These are phyloP conservation scores for Dermatophagoides farinae DNA, from an alignment of 1,140 invertebrate genomes.

Conservation along the genomic window DNA sequence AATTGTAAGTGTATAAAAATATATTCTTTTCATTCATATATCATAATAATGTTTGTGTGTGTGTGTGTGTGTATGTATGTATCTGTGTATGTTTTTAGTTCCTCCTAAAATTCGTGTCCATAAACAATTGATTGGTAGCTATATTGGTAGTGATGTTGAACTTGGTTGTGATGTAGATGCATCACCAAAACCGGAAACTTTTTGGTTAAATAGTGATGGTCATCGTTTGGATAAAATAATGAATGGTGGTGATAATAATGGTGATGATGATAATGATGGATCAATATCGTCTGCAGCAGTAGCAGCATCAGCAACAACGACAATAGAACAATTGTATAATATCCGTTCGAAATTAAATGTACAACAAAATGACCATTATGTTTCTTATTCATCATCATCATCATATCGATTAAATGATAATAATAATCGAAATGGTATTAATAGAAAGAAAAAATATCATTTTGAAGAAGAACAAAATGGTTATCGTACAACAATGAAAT, in stretches of 20 bases:
- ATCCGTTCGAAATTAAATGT: not conserved
- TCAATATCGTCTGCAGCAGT: not conserved
- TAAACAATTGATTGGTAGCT: conserved; percentile 57
- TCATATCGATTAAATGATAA: not conserved
- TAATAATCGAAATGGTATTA: not conserved
- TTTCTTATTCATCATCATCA: not conserved
- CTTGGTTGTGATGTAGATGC: conserved; percentile 63
- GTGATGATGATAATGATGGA: not conserved
- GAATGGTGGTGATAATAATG: not conserved
- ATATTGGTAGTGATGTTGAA: conserved; percentile 48
- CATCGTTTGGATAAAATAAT: not conserved
- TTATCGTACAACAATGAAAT: conserved; percentile 59
- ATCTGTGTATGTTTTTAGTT: conserved; percentile 37
- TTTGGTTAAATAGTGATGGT: conserved; percentile 37
- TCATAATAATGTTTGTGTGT: not conserved
- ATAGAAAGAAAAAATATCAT: conserved; percentile 3
- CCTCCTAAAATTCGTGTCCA: conserved; percentile 56
- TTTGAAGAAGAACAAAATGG: conserved; percentile 28
- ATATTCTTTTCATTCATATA: conserved; percentile 7
- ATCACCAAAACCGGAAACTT: conserved; percentile 68
- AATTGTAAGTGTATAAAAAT: conserved; percentile 45
- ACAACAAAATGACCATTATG: not conserved
- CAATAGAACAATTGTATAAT: not conserved
- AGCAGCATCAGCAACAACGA: not conserved
- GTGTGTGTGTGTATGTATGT: no score